Evolutionary conservation across 2,797 vertebrate genomes (phyloP).

Genomic region (Labeo calbasu): DNA sequence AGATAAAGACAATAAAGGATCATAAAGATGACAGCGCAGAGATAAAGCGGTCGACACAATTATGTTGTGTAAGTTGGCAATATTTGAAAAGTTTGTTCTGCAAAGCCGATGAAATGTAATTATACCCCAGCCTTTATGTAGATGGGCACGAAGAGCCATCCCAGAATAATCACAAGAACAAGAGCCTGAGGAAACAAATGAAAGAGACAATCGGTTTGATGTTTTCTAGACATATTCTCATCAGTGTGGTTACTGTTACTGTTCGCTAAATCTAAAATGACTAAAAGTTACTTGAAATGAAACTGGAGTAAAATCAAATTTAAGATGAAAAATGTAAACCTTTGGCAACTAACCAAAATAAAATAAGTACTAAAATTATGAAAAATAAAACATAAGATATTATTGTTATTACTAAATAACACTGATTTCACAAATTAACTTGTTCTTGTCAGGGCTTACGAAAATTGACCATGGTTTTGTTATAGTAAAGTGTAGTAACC

Average conservation of each 20-base stretch:
- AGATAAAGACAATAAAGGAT: constrained; percentile 28
- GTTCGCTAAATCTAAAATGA: background rate
- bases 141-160: constrained; percentile 96
- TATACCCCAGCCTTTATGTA: constrained; percentile 93
- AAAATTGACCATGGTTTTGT: too few relatives aligned
- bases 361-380: background rate
- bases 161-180: constrained; percentile 85
- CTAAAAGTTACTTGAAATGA: background rate
- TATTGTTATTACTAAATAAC: too few relatives aligned
- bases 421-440: too few relatives aligned
- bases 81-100: constrained; percentile 35
- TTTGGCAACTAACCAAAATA: background rate
- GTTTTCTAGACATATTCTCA: background rate
- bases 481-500: too few relatives aligned
- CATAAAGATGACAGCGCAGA: background rate
- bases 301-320: background rate
- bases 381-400: too few relatives aligned
- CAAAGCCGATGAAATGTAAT: constrained; percentile 24
- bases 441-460: too few relatives aligned
- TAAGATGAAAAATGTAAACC: background rate
- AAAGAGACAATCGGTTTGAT: background rate
- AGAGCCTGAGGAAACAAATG: constrained; percentile 81
- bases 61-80: background rate
- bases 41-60: background rate
- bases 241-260: background rate